Conservation (phyloP, 64 coral and sea anemone genomes). For the Cladopsammia gracilis region DNA sequence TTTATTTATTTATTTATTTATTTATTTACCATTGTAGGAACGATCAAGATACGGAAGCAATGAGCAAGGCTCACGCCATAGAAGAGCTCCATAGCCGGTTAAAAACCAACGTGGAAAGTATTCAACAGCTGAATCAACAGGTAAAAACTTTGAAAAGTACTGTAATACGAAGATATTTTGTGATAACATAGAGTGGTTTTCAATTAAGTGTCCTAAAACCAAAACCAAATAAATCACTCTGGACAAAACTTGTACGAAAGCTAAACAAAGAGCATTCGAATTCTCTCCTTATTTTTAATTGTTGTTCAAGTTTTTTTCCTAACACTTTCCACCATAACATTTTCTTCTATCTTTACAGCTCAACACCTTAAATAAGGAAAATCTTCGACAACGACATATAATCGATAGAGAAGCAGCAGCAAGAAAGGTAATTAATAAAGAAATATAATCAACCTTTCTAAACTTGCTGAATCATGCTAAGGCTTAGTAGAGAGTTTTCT, state of each 20-base stretch:
- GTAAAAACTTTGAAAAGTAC: background rate
- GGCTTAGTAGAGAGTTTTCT: no score
- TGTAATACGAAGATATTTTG: no score
- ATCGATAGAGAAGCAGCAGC: constrained; percentile 84
- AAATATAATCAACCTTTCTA: background rate
- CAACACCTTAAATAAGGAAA: constrained; percentile 87
- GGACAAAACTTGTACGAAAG: no score
- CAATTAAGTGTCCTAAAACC: background rate
- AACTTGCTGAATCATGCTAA: no score
- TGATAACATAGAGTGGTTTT: no score
- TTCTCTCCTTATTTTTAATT: background rate
- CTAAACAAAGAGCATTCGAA: background rate
- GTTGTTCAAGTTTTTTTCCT: background rate
- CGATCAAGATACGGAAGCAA: constrained; percentile 93
- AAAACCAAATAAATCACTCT: no score
- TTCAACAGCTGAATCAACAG: constrained; percentile 92
- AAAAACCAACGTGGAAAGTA: constrained; percentile 93
- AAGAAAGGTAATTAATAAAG: constrained; percentile 66
- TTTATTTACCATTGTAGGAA: constrained; percentile 43
- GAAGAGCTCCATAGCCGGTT: constrained; percentile 96
- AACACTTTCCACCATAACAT: background rate
- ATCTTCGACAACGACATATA: constrained; percentile 85
- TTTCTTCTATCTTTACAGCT: constrained; percentile 13
- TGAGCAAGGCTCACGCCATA: constrained; percentile 84
- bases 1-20: background rate